Percentiles rank a stretch among this genome's conserved stretches.
Evolutionary conservation across 2,113 vertebrate species (phyloP).

Genomic region (Galeopterus variegatus): DNA sequence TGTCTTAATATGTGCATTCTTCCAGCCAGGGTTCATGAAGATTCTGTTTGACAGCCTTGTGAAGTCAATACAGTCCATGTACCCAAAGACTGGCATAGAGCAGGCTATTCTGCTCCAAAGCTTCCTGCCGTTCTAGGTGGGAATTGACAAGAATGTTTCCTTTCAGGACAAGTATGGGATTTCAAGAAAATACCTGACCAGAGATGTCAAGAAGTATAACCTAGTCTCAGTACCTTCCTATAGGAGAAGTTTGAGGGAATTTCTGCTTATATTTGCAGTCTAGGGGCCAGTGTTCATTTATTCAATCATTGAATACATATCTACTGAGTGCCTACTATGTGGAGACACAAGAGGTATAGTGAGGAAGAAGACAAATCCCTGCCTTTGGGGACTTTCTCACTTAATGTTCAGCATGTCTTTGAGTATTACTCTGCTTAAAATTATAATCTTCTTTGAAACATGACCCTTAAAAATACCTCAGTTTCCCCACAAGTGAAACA

Average conservation of each 20-base stretch:
- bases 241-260: not conserved
- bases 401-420: slow-evolving; percentile 20
- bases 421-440: not conserved
- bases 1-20: slow-evolving; percentile 58
- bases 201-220: not conserved
- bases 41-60: slow-evolving; percentile 21
- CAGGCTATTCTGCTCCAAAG: not conserved
- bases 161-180: slow-evolving; percentile 7
- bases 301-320: not conserved
- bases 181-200: slow-evolving; percentile 17
- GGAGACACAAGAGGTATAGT: not conserved
- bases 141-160: slow-evolving; percentile 8
- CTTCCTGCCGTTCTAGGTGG: not conserved
- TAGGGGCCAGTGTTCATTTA: not conserved
- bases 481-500: slow-evolving; percentile 4
- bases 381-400: not conserved
- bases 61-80: not conserved
- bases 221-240: not conserved
- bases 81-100: not conserved
- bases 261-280: slow-evolving; percentile 6
- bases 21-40: not conserved
- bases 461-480: not conserved
- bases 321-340: not conserved
- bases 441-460: slow-evolving; percentile 21
- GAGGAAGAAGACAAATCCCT: not conserved